phyloP scores from a whole-genome alignment of 2,113 vertebrate genomes.

The Tringa solitaria region DNA sequence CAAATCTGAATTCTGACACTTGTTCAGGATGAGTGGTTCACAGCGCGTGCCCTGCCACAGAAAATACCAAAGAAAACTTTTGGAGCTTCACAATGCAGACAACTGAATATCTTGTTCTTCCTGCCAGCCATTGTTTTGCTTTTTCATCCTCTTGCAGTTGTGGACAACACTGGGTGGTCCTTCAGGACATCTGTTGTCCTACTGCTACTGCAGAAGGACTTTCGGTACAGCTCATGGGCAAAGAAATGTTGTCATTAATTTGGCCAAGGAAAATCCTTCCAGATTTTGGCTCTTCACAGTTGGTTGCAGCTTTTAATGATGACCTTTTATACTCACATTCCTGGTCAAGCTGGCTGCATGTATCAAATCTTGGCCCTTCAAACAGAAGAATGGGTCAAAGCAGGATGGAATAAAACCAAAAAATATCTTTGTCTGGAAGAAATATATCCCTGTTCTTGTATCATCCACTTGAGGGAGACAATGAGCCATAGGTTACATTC shows the following conservation, averaged over 20 bases:
- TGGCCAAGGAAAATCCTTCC: neutral
- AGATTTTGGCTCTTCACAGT: neutral
- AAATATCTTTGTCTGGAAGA: neutral
- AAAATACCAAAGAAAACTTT: neutral
- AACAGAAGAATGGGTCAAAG: neutral
- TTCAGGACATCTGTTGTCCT: neutral
- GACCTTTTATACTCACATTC: neutral
- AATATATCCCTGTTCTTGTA: neutral
- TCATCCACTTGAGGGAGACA: constrained; percentile 56
- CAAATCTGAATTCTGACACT: neutral
- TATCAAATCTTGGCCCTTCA: neutral
- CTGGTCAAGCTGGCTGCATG: neutral
- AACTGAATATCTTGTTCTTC: neutral
- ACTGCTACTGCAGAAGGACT: neutral
- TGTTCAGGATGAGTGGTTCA: neutral
- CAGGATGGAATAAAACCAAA: neutral
- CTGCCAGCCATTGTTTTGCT: neutral
- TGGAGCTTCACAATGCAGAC: neutral
- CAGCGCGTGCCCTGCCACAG: neutral
- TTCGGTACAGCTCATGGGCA: neutral
- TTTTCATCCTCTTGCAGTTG: neutral
- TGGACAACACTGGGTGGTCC: neutral
- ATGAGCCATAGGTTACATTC: neutral
- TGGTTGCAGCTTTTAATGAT: neutral
- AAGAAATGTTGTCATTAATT: neutral